These are phyloP conservation scores for Ophion obscuratus DNA, from an alignment of 2,888 invertebrate genomes.

Conservation along the genomic window DNA sequence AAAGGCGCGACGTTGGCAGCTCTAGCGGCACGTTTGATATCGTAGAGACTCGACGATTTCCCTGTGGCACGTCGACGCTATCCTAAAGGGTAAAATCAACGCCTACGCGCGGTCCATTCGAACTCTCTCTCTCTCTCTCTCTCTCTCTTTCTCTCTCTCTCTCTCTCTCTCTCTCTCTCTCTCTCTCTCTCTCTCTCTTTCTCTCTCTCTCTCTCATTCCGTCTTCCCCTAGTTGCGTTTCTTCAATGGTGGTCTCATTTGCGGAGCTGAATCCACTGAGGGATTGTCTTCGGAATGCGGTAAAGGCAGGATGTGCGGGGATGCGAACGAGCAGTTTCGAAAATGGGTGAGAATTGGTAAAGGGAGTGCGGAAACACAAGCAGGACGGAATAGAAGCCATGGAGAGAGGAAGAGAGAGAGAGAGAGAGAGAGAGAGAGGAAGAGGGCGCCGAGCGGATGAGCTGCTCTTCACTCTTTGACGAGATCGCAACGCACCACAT, in stretches of 20 bases:
- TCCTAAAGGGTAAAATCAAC: no score
- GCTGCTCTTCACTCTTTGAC: conserved; percentile 71
- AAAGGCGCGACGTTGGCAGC: no score
- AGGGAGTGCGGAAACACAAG: conserved; percentile 28
- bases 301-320: conserved; percentile 25
- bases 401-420: conserved; percentile 29
- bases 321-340: conserved; percentile 16
- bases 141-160: no score
- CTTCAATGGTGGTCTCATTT: conserved; percentile 11
- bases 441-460: conserved; percentile 41
- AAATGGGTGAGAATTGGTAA: conserved; percentile 55
- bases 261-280: conserved; percentile 7
- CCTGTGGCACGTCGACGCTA: no score
- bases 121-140: no score
- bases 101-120: no score
- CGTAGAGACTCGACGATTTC: neutral
- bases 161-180: no score
- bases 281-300: neutral
- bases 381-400: conserved; percentile 14
- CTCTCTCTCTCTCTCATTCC: no score
- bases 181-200: no score
- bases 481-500: conserved; percentile 51
- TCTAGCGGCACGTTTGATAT: no score
- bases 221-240: neutral
- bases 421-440: conserved; percentile 24